Evolutionary conservation across 2,113 vertebrate species (phyloP), one percentile per base, ranked within the genome.

Genomic region (Pseudopodoces humilis): DNA sequence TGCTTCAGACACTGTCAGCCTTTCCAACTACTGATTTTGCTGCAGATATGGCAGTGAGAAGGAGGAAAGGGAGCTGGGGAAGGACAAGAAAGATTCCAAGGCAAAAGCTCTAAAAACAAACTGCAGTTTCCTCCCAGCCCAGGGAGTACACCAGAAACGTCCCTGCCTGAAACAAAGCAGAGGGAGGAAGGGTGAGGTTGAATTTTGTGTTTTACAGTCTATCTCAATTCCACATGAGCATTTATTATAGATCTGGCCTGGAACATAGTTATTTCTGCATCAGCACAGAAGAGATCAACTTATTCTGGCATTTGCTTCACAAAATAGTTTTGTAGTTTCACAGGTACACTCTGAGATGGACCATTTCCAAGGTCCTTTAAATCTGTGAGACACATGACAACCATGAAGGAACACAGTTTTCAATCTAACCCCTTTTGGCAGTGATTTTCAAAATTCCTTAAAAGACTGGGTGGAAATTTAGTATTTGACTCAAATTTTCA

Each of bases 141-240:
- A 44, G 43, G 59, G 47, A 87, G 70, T 80, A 37, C 25, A 76
- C 67, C 74, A 92, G 56, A 88, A 95, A 94, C 0, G 3, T 71
- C 49, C 25, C 28, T 75, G 77, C 53, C 86, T 79, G 65, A 93
- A 95, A 92, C 87, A 94, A 92, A 95, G 56, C 5, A 2, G 50
- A 90, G 21, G 30, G 87, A 95, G 70, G 78, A 96, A 95, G 91
- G 87, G 75, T 88, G 89, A 96, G 78, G 87, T 30, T 91, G 55
- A 90, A 71, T 91, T 83, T 88, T 47, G 33, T 83, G 59, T 33
- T 91, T 76, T 62, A 76, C 77, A 87, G 10, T 53, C 41, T 88
- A 27, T n/a, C 53, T 89, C 47, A 65, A 39, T 80, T 77, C 41
- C 50, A 85, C 25, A 49, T 31, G 30, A 64, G 12, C 5, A 2